Evolutionary conservation across 2,113 vertebrate genomes (phyloP).

Genomic region (Anguilla rostrata): DNA sequence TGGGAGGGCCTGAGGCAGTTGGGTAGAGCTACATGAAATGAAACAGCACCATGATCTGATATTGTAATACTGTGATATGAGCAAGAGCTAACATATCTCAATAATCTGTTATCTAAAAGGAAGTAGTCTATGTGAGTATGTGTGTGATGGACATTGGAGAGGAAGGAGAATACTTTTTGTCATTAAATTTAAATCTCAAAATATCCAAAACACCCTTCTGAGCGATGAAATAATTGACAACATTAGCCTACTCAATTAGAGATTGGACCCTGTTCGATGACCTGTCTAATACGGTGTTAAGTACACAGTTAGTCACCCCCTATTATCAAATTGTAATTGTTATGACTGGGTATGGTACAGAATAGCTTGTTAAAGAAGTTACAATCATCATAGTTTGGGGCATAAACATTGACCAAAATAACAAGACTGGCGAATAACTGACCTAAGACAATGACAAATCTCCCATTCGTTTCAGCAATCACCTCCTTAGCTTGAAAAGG

Average conservation of each 20-base stretch:
- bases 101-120: too few species aligned
- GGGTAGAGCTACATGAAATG: too few species aligned
- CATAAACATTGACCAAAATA: slow-evolving; percentile 16
- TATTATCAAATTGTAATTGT: not conserved
- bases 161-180: not conserved
- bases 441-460: slow-evolving; percentile 1
- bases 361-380: not conserved
- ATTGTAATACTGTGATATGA: too few species aligned
- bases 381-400: slow-evolving; percentile 10
- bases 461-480: slow-evolving; percentile 21
- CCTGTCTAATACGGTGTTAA: not conserved
- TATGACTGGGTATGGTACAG: not conserved
- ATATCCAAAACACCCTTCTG: slow-evolving; percentile 16
- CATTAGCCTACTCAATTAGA: not conserved
- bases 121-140: too few species aligned
- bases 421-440: slow-evolving; percentile 15
- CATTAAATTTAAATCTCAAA: not conserved
- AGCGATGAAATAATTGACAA: not conserved
- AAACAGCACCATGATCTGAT: too few species aligned
- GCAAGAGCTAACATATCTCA: too few species aligned
- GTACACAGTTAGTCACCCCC: not conserved
- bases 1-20: too few species aligned
- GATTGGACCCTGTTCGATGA: not conserved
- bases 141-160: too few species aligned
- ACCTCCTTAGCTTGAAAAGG: slow-evolving; percentile 15